Percentiles rank a stretch among this genome's conserved stretches.
These are phyloP conservation scores for Muscidifurax raptorellus DNA, from an alignment of 1,140 invertebrate genomes.

Conservation along the genomic window DNA sequence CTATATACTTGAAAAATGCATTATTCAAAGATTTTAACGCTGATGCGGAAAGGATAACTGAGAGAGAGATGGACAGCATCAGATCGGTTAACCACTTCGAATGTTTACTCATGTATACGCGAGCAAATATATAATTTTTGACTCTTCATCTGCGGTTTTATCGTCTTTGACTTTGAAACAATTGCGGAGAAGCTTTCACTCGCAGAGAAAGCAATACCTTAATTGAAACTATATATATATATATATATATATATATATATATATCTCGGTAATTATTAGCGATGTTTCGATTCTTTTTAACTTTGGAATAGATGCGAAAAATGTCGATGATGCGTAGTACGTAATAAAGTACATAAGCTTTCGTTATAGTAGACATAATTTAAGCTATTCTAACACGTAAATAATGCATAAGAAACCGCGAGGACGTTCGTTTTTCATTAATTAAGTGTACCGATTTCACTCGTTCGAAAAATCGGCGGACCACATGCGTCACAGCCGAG, in stretches of 20 bases:
- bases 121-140: not conserved
- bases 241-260: no score
- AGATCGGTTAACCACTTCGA: not conserved
- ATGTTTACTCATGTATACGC: no score
- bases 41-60: not conserved
- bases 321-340: no score
- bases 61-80: not conserved
- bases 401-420: no score
- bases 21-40: not conserved
- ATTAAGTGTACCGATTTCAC: not conserved
- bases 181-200: not conserved
- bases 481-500: constrained; percentile 10
- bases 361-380: not conserved
- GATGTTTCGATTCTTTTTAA: not conserved
- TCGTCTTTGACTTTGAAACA: not conserved
- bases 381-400: not conserved
- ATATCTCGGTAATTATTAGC: not conserved
- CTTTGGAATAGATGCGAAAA: no score
- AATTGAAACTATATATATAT: not conserved
- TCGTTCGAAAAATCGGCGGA: not conserved
- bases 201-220: not conserved
- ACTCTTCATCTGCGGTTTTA: not conserved
- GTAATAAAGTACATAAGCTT: no score
- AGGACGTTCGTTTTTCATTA: constrained; percentile 1
- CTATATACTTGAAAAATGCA: not conserved